Conservation (phyloP, 2,888 invertebrate species). For the Petrophora chlorosata region DNA sequence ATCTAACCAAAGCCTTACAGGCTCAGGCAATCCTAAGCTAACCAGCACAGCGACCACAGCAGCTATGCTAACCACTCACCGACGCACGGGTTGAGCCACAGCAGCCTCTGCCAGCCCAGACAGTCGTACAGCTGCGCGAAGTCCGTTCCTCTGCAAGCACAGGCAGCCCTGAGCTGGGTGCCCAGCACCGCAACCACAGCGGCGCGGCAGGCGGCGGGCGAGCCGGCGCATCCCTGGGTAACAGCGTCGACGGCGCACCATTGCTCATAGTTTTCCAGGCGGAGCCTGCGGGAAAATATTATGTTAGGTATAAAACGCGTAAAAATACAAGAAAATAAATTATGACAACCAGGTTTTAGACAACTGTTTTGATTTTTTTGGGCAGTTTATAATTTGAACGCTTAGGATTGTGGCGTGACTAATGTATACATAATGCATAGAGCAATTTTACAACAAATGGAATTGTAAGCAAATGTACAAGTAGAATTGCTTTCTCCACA, state of each 20-base stretch:
- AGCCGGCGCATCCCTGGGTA: constrained; percentile 94
- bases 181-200: constrained; percentile 95
- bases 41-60: too few species aligned
- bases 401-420: too few species aligned
- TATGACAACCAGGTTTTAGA: too few species aligned
- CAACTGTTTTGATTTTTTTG: too few species aligned
- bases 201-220: constrained; percentile 91
- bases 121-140: constrained; percentile 93
- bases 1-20: constrained; percentile 72
- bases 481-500: too few species aligned
- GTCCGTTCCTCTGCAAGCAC: constrained; percentile 94
- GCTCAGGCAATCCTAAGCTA: constrained; percentile 94
- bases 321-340: too few species aligned
- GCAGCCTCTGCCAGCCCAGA: constrained; percentile 93
- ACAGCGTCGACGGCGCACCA: constrained; percentile 96
- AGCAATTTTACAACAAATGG: too few species aligned
- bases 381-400: too few species aligned
- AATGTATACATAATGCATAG: too few species aligned
- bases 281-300: constrained; percentile 81
- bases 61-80: too few species aligned
- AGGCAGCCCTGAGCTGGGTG: constrained; percentile 93
- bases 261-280: constrained; percentile 94
- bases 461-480: too few species aligned
- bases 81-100: constrained; percentile 97
- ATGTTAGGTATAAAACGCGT: too few species aligned